phyloP scores from a whole-genome alignment of 2,797 vertebrate species.

The Neosilurus hyrtlii region DNA sequence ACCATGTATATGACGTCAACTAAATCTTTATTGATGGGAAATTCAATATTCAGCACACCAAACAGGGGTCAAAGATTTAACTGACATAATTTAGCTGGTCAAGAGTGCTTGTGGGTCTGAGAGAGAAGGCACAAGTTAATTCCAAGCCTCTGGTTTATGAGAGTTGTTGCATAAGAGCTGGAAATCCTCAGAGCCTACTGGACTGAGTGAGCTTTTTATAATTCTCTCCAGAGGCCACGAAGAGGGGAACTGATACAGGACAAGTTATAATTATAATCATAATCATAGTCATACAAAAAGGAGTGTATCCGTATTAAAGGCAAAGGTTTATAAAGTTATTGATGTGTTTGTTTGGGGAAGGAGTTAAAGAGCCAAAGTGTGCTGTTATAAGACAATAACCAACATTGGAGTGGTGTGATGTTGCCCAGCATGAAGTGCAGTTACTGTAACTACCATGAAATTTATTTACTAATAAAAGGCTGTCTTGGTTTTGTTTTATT shows the following conservation, averaged over 20 bases:
- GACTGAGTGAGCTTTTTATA: slow-evolving; percentile 44
- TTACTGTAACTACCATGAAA: background rate
- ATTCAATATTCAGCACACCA: slow-evolving; percentile 30
- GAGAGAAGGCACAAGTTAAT: slow-evolving; percentile 19
- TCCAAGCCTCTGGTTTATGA: slow-evolving; percentile 24
- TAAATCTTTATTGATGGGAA: slow-evolving; percentile 32
- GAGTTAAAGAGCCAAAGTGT: background rate
- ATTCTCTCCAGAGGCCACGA: slow-evolving; percentile 29
- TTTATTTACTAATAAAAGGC: background rate
- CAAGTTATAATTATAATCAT: slow-evolving; percentile 32
- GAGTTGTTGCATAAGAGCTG: slow-evolving; percentile 37
- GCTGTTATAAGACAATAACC: background rate
- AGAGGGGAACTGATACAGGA: slow-evolving; percentile 45
- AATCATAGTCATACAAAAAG: slow-evolving; percentile 21
- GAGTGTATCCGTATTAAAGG: slow-evolving; percentile 9
- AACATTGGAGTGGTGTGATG: background rate
- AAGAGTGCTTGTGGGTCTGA: slow-evolving; percentile 24
- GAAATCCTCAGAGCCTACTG: slow-evolving; percentile 37
- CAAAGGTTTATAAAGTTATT: slow-evolving; percentile 11
- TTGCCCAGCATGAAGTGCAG: background rate
- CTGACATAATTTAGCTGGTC: slow-evolving; percentile 20
- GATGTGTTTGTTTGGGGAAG: slow-evolving; percentile 12
- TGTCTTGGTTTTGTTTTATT: background rate
- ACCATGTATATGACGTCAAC: slow-evolving; percentile 26
- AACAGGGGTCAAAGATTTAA: slow-evolving; percentile 37